A percentile compares a stretch with the other conserved stretches of the same genome.
Conservation (phyloP, 2,113 vertebrate species). For the Psilopogon haemacephalus region DNA sequence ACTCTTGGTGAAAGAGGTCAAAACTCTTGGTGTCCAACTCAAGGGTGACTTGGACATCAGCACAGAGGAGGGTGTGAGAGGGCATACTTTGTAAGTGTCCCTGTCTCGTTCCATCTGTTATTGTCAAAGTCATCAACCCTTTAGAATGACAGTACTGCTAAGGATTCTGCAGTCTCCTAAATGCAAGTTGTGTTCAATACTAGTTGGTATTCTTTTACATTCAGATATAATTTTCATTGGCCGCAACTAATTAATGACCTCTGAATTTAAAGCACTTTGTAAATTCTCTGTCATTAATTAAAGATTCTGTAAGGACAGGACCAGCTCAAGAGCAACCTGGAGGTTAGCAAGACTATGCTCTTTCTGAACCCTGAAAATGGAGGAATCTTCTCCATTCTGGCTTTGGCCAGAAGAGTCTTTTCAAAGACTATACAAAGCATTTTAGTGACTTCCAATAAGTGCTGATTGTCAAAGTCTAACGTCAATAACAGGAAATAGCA, state of each 20-base stretch:
- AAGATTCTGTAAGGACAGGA: neutral
- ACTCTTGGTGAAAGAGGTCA: neutral
- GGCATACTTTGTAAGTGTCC: neutral
- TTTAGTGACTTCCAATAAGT: conserved; percentile 28
- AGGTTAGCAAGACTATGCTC: neutral
- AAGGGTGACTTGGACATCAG: neutral
- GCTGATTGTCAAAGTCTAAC: conserved; percentile 12
- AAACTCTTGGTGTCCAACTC: no score
- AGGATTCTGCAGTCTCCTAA: neutral
- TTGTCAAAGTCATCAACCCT: neutral
- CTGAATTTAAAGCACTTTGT: neutral
- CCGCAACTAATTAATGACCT: neutral
- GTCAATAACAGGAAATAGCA: conserved; percentile 31
- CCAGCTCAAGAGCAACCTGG: neutral
- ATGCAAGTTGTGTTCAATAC: neutral
- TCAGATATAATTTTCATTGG: neutral
- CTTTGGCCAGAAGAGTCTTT: neutral
- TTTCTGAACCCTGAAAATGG: neutral
- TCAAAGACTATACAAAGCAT: neutral
- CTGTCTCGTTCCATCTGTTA: neutral
- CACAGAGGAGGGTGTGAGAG: neutral
- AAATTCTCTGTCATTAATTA: neutral
- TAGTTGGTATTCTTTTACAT: neutral
- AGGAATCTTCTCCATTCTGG: neutral
- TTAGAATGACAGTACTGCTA: neutral